These are phyloP conservation scores for Pollenia amentaria DNA, from an alignment of 2,888 invertebrate genomes.

Conservation along the genomic window DNA sequence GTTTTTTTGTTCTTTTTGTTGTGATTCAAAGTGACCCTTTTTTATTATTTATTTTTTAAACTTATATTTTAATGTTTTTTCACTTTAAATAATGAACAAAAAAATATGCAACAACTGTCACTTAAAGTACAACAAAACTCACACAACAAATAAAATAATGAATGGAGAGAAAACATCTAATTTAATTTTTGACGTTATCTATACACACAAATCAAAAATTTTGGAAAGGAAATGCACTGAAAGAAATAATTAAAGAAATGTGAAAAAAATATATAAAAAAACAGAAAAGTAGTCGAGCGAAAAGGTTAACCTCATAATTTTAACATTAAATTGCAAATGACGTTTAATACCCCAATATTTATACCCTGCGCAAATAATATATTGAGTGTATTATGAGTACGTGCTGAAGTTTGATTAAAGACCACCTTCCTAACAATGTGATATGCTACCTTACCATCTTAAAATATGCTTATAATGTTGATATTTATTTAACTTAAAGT, in stretches of 20 bases:
- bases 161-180: slow-evolving; percentile 13
- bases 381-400: too few relatives aligned
- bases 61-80: slow-evolving; percentile 13
- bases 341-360: too few relatives aligned
- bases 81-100: slow-evolving; percentile 59
- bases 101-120: slow-evolving; percentile 69
- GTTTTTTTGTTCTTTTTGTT: neutral
- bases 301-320: neutral
- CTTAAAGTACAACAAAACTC: slow-evolving; percentile 11
- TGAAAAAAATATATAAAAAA: neutral
- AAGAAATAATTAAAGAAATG: neutral
- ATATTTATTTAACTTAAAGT: too few relatives aligned
- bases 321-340: neutral
- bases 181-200: slow-evolving; percentile 50
- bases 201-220: slow-evolving; percentile 40
- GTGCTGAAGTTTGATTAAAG: too few relatives aligned
- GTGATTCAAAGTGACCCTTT: slow-evolving; percentile 46
- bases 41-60: slow-evolving; percentile 41
- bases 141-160: slow-evolving; percentile 21
- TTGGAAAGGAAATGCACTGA: slow-evolving; percentile 30
- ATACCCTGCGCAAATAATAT: too few relatives aligned
- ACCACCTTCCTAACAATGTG: too few relatives aligned
- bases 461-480: too few relatives aligned
- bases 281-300: neutral
- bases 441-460: too few relatives aligned